A percentile compares a stretch with the other conserved stretches of the same genome.
Conservation (phyloP, 2,888 invertebrate species). For the Macroteleia sp. region DNA sequence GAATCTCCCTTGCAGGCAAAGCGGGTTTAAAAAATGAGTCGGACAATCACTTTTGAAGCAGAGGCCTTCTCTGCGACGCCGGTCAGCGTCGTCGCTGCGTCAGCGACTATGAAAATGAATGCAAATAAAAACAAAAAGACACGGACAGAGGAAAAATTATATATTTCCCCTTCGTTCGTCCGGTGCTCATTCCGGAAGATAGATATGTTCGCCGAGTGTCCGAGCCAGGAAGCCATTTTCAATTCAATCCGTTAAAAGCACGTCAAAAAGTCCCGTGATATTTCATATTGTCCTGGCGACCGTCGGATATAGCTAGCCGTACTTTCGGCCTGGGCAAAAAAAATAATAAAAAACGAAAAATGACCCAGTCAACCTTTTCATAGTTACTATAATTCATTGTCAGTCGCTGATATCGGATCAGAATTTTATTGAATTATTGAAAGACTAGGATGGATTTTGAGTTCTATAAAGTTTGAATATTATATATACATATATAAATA, state of each 20-base stretch:
- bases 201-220: slow-evolving; percentile 78
- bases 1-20: slow-evolving; percentile 66
- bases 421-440: slow-evolving; percentile 31
- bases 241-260: slow-evolving; percentile 82
- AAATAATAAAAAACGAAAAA: slow-evolving; percentile 54
- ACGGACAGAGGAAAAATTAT: slow-evolving; percentile 66
- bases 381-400: slow-evolving; percentile 62
- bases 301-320: slow-evolving; percentile 45
- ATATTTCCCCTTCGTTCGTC: slow-evolving; percentile 66
- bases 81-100: slow-evolving; percentile 75
- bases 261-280: slow-evolving; percentile 82
- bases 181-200: slow-evolving; percentile 75
- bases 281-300: slow-evolving; percentile 71
- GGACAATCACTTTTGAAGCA: slow-evolving; percentile 78
- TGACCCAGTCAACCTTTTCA: slow-evolving; percentile 58
- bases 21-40: slow-evolving; percentile 75
- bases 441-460: neutral
- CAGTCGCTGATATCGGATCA: slow-evolving; percentile 20
- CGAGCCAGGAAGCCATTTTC: slow-evolving; percentile 80
- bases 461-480: too few relatives aligned
- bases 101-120: slow-evolving; percentile 80
- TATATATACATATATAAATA: too few relatives aligned
- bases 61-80: slow-evolving; percentile 66
- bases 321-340: slow-evolving; percentile 22
- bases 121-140: slow-evolving; percentile 64